Evolutionary conservation across 2,797 vertebrate species (phyloP).

Genomic region (Chiroxiphia lanceolata): DNA sequence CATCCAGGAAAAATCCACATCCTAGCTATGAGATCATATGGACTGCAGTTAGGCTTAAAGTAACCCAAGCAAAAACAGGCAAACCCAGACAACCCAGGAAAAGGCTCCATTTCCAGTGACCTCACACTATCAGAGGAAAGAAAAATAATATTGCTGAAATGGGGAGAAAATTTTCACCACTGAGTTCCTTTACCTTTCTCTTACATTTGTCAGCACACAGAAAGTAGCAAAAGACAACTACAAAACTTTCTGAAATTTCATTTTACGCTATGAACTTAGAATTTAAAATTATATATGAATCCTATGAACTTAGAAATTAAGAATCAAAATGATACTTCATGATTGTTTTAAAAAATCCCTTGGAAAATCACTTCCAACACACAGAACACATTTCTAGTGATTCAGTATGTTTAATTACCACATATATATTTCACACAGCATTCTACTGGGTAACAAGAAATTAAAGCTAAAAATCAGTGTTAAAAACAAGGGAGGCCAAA

Average conservation of each 20-base stretch:
- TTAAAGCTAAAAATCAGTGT: background rate
- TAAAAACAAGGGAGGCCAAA: background rate
- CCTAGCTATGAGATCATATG: background rate
- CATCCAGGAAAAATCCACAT: background rate
- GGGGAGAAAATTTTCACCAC: background rate
- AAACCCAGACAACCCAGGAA: background rate
- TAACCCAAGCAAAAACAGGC: background rate
- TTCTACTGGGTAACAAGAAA: background rate
- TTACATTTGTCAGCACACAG: background rate
- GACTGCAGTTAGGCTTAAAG: background rate
- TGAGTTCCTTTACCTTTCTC: background rate
- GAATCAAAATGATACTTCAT: background rate
- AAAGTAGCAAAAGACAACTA: background rate
- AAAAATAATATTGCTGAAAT: background rate
- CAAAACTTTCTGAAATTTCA: background rate
- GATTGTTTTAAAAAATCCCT: background rate
- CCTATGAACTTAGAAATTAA: background rate
- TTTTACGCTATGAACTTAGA: background rate
- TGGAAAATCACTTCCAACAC: background rate
- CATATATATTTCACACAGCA: background rate
- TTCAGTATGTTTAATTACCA: background rate
- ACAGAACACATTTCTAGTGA: background rate
- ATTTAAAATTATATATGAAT: background rate
- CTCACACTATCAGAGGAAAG: background rate
- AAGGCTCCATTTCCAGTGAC: background rate